A percentile compares a stretch with the other conserved stretches of the same genome.
These are phyloP conservation scores for Dasypus novemcinctus DNA, from an alignment of 2,113 vertebrate species.

Conservation along the genomic window DNA sequence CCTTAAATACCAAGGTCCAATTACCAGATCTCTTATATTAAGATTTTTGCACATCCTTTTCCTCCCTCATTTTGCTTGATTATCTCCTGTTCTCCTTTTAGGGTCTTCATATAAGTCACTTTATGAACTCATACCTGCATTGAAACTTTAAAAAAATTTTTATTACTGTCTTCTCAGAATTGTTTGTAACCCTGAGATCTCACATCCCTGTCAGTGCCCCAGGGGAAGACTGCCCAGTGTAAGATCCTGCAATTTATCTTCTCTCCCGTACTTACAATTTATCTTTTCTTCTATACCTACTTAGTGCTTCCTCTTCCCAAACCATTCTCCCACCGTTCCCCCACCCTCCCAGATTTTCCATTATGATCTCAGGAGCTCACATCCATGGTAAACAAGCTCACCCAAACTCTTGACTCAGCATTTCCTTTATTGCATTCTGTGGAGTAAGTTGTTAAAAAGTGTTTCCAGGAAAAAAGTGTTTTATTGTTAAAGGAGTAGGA, in stretches of 20 bases:
- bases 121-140: background rate
- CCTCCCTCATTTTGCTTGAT: background rate
- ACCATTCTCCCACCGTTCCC: background rate
- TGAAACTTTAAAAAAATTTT: too few species aligned
- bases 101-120: background rate
- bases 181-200: background rate
- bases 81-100: background rate
- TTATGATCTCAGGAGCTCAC: background rate
- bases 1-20: background rate
- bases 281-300: background rate
- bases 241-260: background rate
- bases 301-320: background rate
- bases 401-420: background rate
- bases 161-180: background rate
- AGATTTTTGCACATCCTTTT: background rate
- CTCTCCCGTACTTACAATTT: background rate
- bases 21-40: background rate
- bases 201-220: background rate
- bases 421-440: background rate
- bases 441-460: background rate
- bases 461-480: background rate
- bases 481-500: background rate
- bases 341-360: background rate
- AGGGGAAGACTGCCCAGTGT: background rate
- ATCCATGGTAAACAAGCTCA: background rate